phyloP scores from a whole-genome alignment of 1,140 invertebrate species.

The Formica selysi region DNA sequence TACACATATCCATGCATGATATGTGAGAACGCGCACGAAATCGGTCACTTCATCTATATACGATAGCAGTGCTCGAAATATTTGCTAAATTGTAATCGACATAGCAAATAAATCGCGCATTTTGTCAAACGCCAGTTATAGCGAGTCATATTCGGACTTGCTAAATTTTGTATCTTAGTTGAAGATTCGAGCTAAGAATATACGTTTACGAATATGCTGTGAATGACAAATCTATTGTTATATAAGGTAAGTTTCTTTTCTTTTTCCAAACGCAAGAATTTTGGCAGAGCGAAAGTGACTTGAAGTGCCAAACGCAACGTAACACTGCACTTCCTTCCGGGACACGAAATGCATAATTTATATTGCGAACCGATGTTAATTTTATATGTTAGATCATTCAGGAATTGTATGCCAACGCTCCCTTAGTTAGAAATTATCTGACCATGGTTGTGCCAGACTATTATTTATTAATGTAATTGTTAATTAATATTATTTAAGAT shows the following conservation, averaged over 20 bases:
- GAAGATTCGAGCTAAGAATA: slow-evolving; percentile 10
- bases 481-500: slow-evolving; percentile 30
- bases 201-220: slow-evolving; percentile 27
- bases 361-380: background rate
- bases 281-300: slow-evolving; percentile 36
- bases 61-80: slow-evolving; percentile 17
- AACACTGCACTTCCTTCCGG: background rate
- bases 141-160: background rate
- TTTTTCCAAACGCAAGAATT: background rate
- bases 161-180: background rate
- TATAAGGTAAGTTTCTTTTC: slow-evolving; percentile 40
- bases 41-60: too few species aligned
- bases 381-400: slow-evolving; percentile 2
- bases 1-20: too few species aligned
- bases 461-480: slow-evolving; percentile 71
- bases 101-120: too few species aligned
- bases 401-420: slow-evolving; percentile 34
- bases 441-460: slow-evolving; percentile 77
- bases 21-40: background rate
- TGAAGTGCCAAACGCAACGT: slow-evolving; percentile 52
- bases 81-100: background rate
- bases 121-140: background rate
- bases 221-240: slow-evolving; percentile 8
- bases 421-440: slow-evolving; percentile 65
- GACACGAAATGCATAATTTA: slow-evolving; percentile 11